phyloP scores from a whole-genome alignment of 2,113 vertebrate genomes.

The Raja brachyura region DNA sequence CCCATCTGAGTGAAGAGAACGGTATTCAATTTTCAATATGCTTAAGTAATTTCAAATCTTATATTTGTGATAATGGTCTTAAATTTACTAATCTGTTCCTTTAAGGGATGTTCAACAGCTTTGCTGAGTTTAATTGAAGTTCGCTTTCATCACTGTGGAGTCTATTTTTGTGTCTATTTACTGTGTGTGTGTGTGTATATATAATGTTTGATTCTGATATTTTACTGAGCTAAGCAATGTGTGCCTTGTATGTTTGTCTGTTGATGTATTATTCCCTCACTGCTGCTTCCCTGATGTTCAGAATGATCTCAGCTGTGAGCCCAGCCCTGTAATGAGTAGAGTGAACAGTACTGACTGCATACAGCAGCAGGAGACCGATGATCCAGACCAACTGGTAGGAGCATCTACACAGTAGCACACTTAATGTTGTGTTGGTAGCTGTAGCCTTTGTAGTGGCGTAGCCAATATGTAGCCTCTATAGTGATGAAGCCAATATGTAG shows the following conservation, averaged over 20 bases:
- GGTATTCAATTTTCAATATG: not conserved
- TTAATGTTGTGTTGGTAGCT: not conserved
- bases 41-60: not conserved
- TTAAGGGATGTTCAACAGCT: not conserved
- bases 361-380: not conserved
- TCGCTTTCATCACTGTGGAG: not conserved
- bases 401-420: not conserved
- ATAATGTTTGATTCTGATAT: not conserved
- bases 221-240: not conserved
- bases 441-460: not conserved
- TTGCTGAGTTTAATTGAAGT: not conserved
- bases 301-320: slow-evolving; percentile 35
- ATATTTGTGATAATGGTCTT: not conserved
- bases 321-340: slow-evolving; percentile 33
- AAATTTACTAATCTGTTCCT: not conserved
- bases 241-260: slow-evolving; percentile 16
- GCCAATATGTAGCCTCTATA: not conserved
- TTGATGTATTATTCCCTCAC: slow-evolving; percentile 8
- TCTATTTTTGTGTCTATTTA: not conserved
- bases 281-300: slow-evolving; percentile 23
- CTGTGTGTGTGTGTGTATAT: too few species aligned
- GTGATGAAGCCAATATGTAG: too few species aligned
- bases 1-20: not conserved
- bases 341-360: slow-evolving; percentile 5
- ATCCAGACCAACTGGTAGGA: slow-evolving; percentile 23